phyloP scores from a whole-genome alignment of 2,888 invertebrate species.

The Disparrhopalites patrizii region DNA sequence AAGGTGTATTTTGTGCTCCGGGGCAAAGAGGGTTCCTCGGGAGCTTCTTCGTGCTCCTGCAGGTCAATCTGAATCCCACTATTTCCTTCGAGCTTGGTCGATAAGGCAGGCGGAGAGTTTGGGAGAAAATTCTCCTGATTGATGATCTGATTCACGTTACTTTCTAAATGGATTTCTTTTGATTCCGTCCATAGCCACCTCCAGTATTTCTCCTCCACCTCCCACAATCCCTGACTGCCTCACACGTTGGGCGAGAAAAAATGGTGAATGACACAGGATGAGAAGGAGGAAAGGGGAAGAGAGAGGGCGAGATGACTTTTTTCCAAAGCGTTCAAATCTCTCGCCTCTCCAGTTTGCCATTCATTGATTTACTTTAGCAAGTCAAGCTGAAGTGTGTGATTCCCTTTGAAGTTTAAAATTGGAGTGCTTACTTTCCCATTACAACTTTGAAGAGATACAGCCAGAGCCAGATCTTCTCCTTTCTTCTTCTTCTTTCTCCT shows the following conservation, averaged over 20 bases:
- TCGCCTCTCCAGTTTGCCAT: slow-evolving; percentile 25
- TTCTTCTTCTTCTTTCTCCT: no score
- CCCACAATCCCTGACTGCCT: no score
- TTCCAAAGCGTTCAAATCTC: slow-evolving; percentile 14
- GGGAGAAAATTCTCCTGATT: slow-evolving; percentile 26
- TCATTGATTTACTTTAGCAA: slow-evolving; percentile 28
- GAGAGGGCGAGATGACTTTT: slow-evolving; percentile 5
- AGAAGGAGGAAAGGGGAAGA: background rate
- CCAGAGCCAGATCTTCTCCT: no score
- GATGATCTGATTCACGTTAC: slow-evolving; percentile 26
- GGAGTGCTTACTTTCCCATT: slow-evolving; percentile 28
- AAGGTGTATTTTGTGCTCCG: no score
- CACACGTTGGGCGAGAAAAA: no score
- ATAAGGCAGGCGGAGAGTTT: no score
- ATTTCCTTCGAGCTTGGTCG: slow-evolving; percentile 14
- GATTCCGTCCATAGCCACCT: no score
- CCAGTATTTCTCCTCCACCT: no score
- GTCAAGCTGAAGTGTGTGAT: slow-evolving; percentile 26
- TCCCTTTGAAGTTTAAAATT: slow-evolving; percentile 27
- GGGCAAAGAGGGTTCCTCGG: background rate
- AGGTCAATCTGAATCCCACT: slow-evolving; percentile 9
- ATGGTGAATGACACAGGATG: background rate
- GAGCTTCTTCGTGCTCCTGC: background rate
- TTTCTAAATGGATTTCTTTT: slow-evolving; percentile 22
- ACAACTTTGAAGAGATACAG: slow-evolving; percentile 9